Evolutionary conservation across 2,113 vertebrate species (phyloP), one percentile per base, ranked within the genome.

Genomic region (Hippopotamus amphibius): DNA sequence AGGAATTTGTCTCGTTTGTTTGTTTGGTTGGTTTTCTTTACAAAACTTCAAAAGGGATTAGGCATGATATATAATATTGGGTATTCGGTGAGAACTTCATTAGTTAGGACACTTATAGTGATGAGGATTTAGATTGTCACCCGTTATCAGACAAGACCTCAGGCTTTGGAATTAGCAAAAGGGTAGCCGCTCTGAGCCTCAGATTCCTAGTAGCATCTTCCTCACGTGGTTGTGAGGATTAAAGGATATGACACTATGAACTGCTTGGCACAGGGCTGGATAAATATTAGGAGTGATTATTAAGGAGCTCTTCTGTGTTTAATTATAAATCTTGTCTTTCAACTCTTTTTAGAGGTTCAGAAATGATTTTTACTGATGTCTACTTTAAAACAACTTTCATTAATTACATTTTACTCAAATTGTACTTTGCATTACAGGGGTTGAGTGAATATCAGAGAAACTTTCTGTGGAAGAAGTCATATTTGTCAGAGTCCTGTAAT

Each of bases 391-490:
- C 57, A 76, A 22, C 1, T 3, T 87, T 88, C 28, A 30, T 66
- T 81, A n/a, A 79, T 82, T 57, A 24, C 28, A 24, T 33, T 53
- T 8, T 61, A 37, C 50, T 95, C 48, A 84, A 30, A 85, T 79
- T 97, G 69, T 97, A 21, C 97, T 81, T 95, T 96, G 48, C 77
- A 37, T 98, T 98, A n/a, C 97, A 99, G 99, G 99, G 99, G 1
- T 94, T 99, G 97, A 99, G 98, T 48, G 99, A 99, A 96, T 99
- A 99, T 95, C 98, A 98, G 95, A 99, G 98, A 83, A 99, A 98
- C 94, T 99, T 99, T 98, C 98, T 65, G 80, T 98, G 98, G 98
- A 98, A 97, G 90, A 96, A 97, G 46, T 97, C 98, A 0, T 97
- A 97, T 92, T 93, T 97, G 57, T 96, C 97, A 83, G 97, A 97